phyloP scores from a whole-genome alignment of 2,113 vertebrate genomes.

The Anolis sagrei region DNA sequence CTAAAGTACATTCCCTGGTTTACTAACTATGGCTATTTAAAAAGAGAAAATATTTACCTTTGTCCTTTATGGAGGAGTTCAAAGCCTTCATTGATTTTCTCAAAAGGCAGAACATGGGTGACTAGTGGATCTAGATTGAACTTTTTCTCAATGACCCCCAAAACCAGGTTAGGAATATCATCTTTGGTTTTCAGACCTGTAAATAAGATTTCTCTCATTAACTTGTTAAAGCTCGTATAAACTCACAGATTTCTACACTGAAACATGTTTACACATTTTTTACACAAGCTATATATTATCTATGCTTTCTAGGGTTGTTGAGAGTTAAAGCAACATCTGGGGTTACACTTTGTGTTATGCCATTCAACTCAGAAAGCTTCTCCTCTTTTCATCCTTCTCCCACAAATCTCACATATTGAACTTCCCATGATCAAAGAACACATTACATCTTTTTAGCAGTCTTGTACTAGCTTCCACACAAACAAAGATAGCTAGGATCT shows the following conservation, averaged over 20 bases:
- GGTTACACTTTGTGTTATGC: too few species aligned
- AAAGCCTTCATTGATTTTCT: constrained; percentile 86
- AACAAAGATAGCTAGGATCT: too few species aligned
- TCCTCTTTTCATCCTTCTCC: background rate
- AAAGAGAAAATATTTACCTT: constrained; percentile 46
- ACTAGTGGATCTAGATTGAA: constrained; percentile 90
- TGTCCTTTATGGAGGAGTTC: constrained; percentile 82
- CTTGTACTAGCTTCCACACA: too few species aligned
- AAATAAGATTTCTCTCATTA: constrained; percentile 56
- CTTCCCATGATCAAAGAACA: too few species aligned
- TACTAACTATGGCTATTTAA: background rate
- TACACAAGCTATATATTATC: too few species aligned
- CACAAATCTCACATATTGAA: too few species aligned
- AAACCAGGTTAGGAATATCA: constrained; percentile 83
- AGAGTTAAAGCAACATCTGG: background rate
- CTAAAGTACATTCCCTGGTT: too few species aligned
- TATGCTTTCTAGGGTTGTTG: background rate
- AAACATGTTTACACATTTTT: too few species aligned
- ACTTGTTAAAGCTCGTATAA: background rate
- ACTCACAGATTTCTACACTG: too few species aligned
- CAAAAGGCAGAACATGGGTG: constrained; percentile 84
- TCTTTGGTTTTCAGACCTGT: constrained; percentile 76
- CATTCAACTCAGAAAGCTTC: background rate
- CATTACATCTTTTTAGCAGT: too few species aligned
- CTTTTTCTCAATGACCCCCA: constrained; percentile 86